These are phyloP conservation scores for Siniperca scherzeri DNA, from an alignment of 2,797 vertebrate genomes.

Conservation along the genomic window DNA sequence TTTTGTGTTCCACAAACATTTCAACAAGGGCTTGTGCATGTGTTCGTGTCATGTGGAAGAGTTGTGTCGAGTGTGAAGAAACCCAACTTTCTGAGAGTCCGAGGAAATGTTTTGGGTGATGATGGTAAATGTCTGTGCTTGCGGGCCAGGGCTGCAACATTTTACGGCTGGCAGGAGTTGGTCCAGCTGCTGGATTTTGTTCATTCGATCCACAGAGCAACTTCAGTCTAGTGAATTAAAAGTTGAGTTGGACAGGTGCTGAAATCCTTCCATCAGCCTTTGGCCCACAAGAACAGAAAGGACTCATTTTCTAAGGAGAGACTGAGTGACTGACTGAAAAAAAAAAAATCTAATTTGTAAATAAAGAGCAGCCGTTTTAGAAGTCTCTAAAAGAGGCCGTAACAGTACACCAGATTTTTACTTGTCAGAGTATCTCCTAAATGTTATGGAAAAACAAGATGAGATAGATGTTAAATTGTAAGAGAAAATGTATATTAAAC, in stretches of 20 bases:
- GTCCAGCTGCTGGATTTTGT: slow-evolving; percentile 63
- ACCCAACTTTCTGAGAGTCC: slow-evolving; percentile 49
- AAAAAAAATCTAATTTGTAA: slow-evolving; percentile 77
- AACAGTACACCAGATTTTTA: slow-evolving; percentile 86
- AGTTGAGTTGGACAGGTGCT: slow-evolving; percentile 66
- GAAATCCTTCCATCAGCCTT: slow-evolving; percentile 62
- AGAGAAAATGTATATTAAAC: slow-evolving; percentile 89
- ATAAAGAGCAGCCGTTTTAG: slow-evolving; percentile 86
- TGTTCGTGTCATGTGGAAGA: slow-evolving; percentile 65
- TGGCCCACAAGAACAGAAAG: slow-evolving; percentile 73
- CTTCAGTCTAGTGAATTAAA: slow-evolving; percentile 57
- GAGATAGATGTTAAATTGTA: slow-evolving; percentile 89
- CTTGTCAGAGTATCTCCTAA: slow-evolving; percentile 86
- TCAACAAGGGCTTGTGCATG: slow-evolving; percentile 71
- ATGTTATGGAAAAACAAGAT: slow-evolving; percentile 82
- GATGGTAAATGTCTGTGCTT: slow-evolving; percentile 78
- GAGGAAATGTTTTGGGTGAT: slow-evolving; percentile 63
- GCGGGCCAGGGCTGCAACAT: slow-evolving; percentile 71
- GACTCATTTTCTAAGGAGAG: slow-evolving; percentile 70
- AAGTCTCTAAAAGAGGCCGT: slow-evolving; percentile 88
- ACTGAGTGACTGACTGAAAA: slow-evolving; percentile 76
- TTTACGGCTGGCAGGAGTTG: slow-evolving; percentile 58
- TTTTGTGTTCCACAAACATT: slow-evolving; percentile 68
- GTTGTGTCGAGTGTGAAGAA: slow-evolving; percentile 57
- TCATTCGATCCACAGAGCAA: slow-evolving; percentile 54